A percentile compares a stretch with the other conserved stretches of the same genome.
These are phyloP conservation scores for Pentalonia nigronervosa DNA, from an alignment of 1,140 invertebrate genomes.

Conservation along the genomic window DNA sequence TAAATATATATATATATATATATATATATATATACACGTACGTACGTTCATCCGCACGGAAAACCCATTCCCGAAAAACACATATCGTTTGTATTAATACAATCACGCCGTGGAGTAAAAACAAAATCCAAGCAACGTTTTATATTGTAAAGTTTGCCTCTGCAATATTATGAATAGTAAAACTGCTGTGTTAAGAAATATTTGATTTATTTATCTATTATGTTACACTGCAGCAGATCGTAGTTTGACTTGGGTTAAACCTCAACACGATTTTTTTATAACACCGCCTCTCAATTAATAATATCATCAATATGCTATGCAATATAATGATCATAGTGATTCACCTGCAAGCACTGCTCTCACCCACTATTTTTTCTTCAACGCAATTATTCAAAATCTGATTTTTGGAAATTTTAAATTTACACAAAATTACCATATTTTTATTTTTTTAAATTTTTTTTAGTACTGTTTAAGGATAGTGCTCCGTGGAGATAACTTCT, in stretches of 20 bases:
- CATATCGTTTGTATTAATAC: conserved; percentile 7
- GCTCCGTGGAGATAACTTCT: no score
- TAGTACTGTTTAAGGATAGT: no score
- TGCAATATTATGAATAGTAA: background rate
- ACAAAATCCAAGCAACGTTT: background rate
- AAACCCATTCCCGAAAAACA: background rate
- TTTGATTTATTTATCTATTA: background rate
- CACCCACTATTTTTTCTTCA: no score
- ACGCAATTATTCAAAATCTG: no score
- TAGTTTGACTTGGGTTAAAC: background rate
- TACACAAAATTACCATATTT: no score
- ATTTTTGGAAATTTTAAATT: no score
- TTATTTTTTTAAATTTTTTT: no score
- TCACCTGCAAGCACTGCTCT: no score
- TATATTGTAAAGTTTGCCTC: background rate
- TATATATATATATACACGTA: background rate
- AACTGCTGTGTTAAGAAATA: background rate
- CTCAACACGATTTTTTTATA: background rate
- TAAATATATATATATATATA: background rate
- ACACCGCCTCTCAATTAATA: no score
- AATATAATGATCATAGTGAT: no score
- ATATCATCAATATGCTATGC: no score
- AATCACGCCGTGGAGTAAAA: background rate
- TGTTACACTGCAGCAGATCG: background rate
- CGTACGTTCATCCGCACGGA: background rate